Base-by-base conservation (phyloP, 2,888 invertebrate species). In the Drosophila melanosoma region DNA sequence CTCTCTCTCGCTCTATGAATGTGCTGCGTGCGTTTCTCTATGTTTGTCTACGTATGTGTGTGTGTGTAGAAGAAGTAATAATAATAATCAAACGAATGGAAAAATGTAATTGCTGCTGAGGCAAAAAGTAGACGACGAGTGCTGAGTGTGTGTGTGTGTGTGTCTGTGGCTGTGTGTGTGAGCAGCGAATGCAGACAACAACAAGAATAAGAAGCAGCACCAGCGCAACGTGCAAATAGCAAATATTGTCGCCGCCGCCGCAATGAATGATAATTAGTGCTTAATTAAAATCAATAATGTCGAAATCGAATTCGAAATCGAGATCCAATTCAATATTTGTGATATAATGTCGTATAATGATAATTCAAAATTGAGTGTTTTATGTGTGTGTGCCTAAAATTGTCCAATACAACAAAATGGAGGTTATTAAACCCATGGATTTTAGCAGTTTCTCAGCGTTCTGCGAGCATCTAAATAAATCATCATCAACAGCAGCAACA, bases 351-450 rank as follows among this genome's bases (percentile, higher is more conserved):
- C 51, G 52, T 64, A 52, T 48, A 76, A 52, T 63, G 72, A 67
- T 71, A 66, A 59, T 62, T 53, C 48, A 57, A 56, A 74, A 61
- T 64, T 57, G n/a, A 45, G 52, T 60, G 52, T 35, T 45, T 29
- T 38, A 3, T 71, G 54, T 67, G 52, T 65, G n/a, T 74, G 68
- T 74, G 64, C 62, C 62, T 62, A 62, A 65, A 60, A 64, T 42
- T 58, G 33, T 64, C 53, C 20, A 78, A 70, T 63, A 68, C 52
- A 89, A 68, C 54, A 89, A 88, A 88, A 91, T 91, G 91, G 92
- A 91, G 91, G 91, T 91, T 85, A 92, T 91, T 87, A 91, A 92
- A 86, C 92, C 92, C 70, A 91, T 91, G 91, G 91, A 91, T 90
- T 91, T 91, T 79, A 91, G 91, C 84, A 91, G 91, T 81, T 91